Evolutionary conservation across 30 jellyfish, hydroid and myxozoan genomes (phyloP), one percentile per base, ranked within the genome.

Genomic region (Cassiopea andromeda): DNA sequence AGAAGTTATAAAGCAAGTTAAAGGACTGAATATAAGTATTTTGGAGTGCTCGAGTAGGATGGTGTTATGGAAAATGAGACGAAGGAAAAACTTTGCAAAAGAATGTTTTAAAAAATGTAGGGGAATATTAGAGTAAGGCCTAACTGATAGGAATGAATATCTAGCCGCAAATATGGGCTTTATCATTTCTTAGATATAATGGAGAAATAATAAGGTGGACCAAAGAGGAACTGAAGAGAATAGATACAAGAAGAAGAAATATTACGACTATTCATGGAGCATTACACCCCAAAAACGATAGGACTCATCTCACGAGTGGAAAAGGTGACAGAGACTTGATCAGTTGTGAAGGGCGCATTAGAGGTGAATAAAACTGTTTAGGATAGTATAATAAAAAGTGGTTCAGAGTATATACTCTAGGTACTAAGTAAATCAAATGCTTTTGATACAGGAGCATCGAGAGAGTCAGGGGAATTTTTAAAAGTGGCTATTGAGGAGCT

Each of bases 201-300:
- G 91, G 82, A 19, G 82, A 72, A 48, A 58, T 82, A 14, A 50
- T 82, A 82, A 75, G 69, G 58, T 82, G 83, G 91, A 67, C 46
- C 49, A 82, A 82, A 49, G 75, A 82, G 3, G 91, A 67, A 58
- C 60, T 69, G 44, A 27, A 61, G 19, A 77, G 48, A 18, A 19
- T 82, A 69, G 91, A 67, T 70, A 82, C 64, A 69, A 69, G 38
- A 38, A 67, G 83, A 60, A 70, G 92, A 17, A 84, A 84, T 45
- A 16, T 84, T 38, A 70, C 72, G 85, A 82, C 91, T 44, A 82
- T 82, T 72, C 91, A 82, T 48, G 54, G 73, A 82, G 91, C 83
- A 7, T 70, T 82, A 48, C 91, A 81, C 43, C 80, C 81, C 69
- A 2, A 61, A 47, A 61, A 81, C 38, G 70, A 81, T 79, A 78